These are phyloP conservation scores for Microctenopoma steveboyesi DNA, from an alignment of 2,797 vertebrate genomes.

Conservation along the genomic window DNA sequence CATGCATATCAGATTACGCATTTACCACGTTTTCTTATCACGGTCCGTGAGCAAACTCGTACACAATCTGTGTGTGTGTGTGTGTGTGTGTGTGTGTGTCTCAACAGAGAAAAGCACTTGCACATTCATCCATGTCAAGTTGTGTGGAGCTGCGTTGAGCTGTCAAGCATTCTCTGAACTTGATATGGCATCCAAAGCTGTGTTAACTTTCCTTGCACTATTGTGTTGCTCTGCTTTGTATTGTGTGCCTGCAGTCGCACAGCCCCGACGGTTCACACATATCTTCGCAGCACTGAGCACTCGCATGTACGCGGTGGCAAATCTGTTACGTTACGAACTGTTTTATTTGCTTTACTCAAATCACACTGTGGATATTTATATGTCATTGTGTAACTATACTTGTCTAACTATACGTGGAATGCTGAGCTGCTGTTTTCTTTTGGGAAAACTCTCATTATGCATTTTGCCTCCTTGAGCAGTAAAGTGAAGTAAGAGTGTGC, in stretches of 20 bases:
- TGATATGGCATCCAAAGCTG: constrained; percentile 50
- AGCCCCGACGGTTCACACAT: constrained; percentile 20
- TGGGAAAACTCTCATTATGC: constrained; percentile 38
- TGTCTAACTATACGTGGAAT: constrained; percentile 17
- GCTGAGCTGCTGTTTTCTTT: constrained; percentile 42
- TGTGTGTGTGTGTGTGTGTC: constrained; percentile 25
- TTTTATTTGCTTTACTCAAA: constrained; percentile 8
- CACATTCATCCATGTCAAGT: constrained; percentile 66
- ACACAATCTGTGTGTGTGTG: constrained; percentile 71
- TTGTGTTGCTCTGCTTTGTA: constrained; percentile 27
- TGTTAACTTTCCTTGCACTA: constrained; percentile 41
- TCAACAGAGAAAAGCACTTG: constrained; percentile 51
- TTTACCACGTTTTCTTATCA: constrained; percentile 84
- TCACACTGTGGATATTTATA: constrained; percentile 18
- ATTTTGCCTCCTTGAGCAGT: constrained; percentile 48
- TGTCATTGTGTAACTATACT: constrained; percentile 11
- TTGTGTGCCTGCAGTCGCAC: constrained; percentile 26
- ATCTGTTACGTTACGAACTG: constrained; percentile 1
- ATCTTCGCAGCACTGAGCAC: background rate
- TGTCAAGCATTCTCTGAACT: constrained; percentile 60
- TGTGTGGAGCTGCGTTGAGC: constrained; percentile 65
- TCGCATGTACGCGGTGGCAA: background rate
- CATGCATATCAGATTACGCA: constrained; percentile 86
- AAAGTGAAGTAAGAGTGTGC: constrained; percentile 56
- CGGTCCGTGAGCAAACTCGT: constrained; percentile 78